These are phyloP conservation scores for Agonum fuliginosum DNA, from an alignment of 2,888 invertebrate genomes.

Conservation along the genomic window DNA sequence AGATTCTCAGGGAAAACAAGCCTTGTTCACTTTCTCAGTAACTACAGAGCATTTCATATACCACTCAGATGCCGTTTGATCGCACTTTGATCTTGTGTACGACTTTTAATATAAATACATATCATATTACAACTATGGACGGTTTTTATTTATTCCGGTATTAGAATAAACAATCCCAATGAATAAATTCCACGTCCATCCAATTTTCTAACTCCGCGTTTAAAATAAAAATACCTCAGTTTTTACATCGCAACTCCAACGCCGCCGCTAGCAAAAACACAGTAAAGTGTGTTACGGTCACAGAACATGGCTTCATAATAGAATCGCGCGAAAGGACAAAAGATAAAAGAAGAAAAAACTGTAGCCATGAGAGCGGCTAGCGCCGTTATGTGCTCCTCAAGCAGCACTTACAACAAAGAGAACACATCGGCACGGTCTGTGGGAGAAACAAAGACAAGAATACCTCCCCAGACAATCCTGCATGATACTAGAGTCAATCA, in stretches of 20 bases:
- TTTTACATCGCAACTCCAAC: slow-evolving; percentile 38
- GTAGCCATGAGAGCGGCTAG: neutral
- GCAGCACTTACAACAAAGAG: slow-evolving; percentile 27
- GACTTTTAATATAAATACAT: no score
- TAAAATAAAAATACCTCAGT: slow-evolving; percentile 46
- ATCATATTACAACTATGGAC: no score
- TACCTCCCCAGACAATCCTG: slow-evolving; percentile 3
- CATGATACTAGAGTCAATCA: no score
- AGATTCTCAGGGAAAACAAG: no score
- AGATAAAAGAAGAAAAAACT: slow-evolving; percentile 48
- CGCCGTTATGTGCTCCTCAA: slow-evolving; percentile 30
- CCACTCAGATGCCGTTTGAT: no score
- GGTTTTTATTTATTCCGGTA: no score
- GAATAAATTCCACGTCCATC: slow-evolving; percentile 1
- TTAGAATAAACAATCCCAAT: neutral
- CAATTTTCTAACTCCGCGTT: slow-evolving; percentile 13
- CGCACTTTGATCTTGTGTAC: no score
- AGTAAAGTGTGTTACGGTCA: slow-evolving; percentile 52
- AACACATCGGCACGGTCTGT: neutral
- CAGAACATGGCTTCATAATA: slow-evolving; percentile 53
- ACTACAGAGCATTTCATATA: no score
- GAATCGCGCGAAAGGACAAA: slow-evolving; percentile 44
- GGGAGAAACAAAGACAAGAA: neutral
- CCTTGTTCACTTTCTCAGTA: no score
- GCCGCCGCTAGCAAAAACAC: slow-evolving; percentile 45